Base-by-base conservation (phyloP, 2,797 vertebrate genomes). In the Calcarius lapponicus region DNA sequence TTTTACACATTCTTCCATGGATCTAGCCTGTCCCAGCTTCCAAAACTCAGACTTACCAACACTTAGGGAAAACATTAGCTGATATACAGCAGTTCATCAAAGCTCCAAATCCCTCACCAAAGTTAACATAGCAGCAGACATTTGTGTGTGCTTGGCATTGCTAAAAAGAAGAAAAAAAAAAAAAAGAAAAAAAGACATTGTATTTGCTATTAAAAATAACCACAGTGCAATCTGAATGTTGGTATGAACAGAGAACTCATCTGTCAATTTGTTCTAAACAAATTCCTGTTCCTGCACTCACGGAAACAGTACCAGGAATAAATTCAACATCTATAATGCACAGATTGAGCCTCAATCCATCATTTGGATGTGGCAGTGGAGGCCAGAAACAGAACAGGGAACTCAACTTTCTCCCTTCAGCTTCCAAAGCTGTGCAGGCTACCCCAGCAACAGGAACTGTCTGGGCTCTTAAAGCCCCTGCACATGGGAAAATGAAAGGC, bases 131-230 rank as follows among this genome's bases (percentile, higher is more conserved):
- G 34, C 4, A 85, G 56, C 43, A 85, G 38, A 60, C 74, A 50
- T 73, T 90, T 80, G 42, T 21, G 6, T 72, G 15, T 38, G 53
- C 11, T 56, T 75, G 48, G 45, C 43, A 45, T 7, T 18, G 29
- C n/a, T 53, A 40, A 47, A 72, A 90, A 61, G 32, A 26, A 62
- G n/a, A 47, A n/a, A 31, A 34, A 29, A 8, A 36, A 47, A n/a
- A 31, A 34, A 29, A 8, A 11, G 31, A 36, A 47, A n/a, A 31
- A 34, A 29, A 8, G 21, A 9, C 61, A 45, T 31, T 75, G 8
- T 72, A 75, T 65, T 70, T 93, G 79, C 32, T 90, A 71, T 91
- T 90, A 93, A 92, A 88, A 93, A 92, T 78, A 93, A 84, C 66
- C 54, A 74, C 38, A 54, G 40, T n/a, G 62, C 86, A 72, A 84